These are phyloP conservation scores for Archips crataeganus DNA, from an alignment of 2,888 invertebrate genomes.

Conservation along the genomic window DNA sequence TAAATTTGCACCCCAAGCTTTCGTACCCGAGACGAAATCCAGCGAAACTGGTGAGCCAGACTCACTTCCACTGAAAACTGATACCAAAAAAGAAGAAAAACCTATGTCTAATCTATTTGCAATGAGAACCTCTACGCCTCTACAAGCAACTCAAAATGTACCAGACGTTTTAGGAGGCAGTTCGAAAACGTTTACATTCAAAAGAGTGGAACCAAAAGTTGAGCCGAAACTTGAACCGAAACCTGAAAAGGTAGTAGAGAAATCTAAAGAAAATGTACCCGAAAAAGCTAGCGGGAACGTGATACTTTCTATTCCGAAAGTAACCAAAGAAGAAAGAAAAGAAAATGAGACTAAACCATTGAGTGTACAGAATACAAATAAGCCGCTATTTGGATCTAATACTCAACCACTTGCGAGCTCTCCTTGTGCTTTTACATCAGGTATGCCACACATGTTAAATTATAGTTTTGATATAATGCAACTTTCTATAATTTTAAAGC, in stretches of 20 bases:
- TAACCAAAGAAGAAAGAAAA: slow-evolving; percentile 47
- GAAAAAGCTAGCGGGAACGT: slow-evolving; percentile 66
- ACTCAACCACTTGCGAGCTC: slow-evolving; percentile 49
- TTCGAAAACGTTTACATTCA: slow-evolving; percentile 53
- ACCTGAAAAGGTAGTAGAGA: slow-evolving; percentile 50
- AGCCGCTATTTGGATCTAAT: slow-evolving; percentile 48
- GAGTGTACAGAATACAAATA: slow-evolving; percentile 51
- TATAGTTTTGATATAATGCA: neutral
- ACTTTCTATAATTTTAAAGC: neutral
- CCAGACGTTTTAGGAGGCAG: slow-evolving; percentile 42
- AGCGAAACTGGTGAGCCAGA: slow-evolving; percentile 74
- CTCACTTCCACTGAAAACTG: slow-evolving; percentile 54
- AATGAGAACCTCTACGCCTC: slow-evolving; percentile 56
- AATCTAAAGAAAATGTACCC: slow-evolving; percentile 53
- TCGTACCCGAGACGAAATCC: slow-evolving; percentile 57
- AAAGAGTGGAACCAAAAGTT: slow-evolving; percentile 55
- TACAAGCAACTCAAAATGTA: slow-evolving; percentile 55
- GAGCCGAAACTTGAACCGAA: slow-evolving; percentile 52
- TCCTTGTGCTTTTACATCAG: slow-evolving; percentile 47
- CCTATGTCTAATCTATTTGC: slow-evolving; percentile 64
- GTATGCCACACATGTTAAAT: slow-evolving; percentile 1
- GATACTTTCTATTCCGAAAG: slow-evolving; percentile 43
- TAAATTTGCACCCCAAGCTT: slow-evolving; percentile 60
- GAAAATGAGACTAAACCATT: slow-evolving; percentile 58
- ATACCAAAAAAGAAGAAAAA: slow-evolving; percentile 57